Evolutionary conservation across 2,888 invertebrate species (phyloP), one percentile per base, ranked within the genome.

Genomic region (Mimumesa dahlbomi): DNA sequence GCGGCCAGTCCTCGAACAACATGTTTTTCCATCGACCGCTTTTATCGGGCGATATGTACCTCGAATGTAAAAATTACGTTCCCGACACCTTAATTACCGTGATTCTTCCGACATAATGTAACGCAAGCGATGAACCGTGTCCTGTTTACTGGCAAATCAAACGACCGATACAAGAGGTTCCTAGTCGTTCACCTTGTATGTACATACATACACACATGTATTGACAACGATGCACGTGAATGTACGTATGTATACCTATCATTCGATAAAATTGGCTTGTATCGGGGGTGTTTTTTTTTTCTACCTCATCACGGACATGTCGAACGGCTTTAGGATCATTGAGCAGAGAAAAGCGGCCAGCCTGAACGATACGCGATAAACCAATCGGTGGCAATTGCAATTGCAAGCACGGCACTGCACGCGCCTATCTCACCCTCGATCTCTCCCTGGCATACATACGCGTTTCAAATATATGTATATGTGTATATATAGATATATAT

Each of bases 281-380:
- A 57, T 59, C 45, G 40, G 43, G 13, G 22, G 40, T 19, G 3
- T 25, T 14, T 13, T 45, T 31, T 16, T 34, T 38, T 11, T 21
- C 22, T 34, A 21, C 31, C 38, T 43, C 40, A 21, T 63, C 70
- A 16, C 63, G 53, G 42, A 62, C 19, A 57, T 48, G 73, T 56
- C 59, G 58, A 22, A 53, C 42, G 52, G 40, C 61, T 57, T 58
- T 45, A 42, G 50, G 62, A 75, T 75, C 72, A 62, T 62, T 62
- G 78, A 78, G 67, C 66, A 70, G 64, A 77, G 78, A 59, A 78
- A 71, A 71, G 42, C 61, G 58, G 49, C 50, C 59, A 40, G 45
- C 25, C 42, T 34, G 52, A 61, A 59, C 59, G 76, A 77, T 62
- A 64, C 53, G 59, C 62, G 71, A 64, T 71, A 61, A 67, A 68